Evolutionary conservation across 2,888 invertebrate species (phyloP).

Genomic region (Synergus laeviventris): DNA sequence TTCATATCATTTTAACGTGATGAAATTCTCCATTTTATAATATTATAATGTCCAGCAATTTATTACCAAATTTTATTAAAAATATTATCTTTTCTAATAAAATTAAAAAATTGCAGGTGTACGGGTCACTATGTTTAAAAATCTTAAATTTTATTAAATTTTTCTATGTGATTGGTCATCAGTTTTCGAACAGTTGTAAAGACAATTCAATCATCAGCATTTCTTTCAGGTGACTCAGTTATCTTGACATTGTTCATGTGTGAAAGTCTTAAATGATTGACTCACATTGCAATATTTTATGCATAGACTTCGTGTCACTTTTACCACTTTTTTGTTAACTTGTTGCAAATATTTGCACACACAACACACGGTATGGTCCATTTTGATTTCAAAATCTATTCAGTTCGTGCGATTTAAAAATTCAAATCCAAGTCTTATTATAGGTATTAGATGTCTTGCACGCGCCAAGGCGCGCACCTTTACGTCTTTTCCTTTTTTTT

Average conservation of each 20-base stretch:
- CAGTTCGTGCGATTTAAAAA: background rate
- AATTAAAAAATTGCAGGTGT: background rate
- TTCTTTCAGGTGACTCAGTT: slow-evolving; percentile 12
- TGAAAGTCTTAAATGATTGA: slow-evolving; percentile 9
- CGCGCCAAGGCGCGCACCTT: no score
- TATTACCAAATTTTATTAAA: background rate
- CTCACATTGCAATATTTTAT: slow-evolving; percentile 28
- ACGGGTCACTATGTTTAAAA: background rate
- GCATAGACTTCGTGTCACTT: slow-evolving; percentile 20
- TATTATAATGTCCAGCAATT: background rate
- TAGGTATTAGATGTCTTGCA: no score
- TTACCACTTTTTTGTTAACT: slow-evolving; percentile 24
- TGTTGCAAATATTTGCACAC: slow-evolving; percentile 36
- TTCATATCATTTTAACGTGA: background rate
- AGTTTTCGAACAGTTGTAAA: background rate
- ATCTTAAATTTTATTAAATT: background rate
- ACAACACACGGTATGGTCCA: slow-evolving; percentile 21
- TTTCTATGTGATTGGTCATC: slow-evolving; percentile 1
- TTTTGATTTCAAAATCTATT: background rate
- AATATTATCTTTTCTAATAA: background rate
- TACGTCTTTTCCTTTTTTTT: no score
- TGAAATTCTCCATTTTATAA: background rate
- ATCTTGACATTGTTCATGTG: background rate
- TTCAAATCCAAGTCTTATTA: background rate
- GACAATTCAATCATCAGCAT: background rate